Evolutionary conservation across 2,113 vertebrate genomes (phyloP).

Genomic region (Gorilla gorilla): DNA sequence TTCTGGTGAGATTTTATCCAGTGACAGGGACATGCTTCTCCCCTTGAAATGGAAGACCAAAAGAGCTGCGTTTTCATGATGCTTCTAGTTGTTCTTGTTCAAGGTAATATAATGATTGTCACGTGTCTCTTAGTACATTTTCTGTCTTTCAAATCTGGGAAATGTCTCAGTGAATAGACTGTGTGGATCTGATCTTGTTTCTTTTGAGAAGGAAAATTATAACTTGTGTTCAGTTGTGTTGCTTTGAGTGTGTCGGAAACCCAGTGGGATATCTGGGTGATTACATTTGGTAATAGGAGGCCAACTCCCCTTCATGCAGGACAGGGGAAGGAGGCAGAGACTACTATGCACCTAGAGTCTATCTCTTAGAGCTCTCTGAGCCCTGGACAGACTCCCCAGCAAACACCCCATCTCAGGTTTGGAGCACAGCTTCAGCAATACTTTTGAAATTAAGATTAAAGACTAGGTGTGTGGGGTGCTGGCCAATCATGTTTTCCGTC

Average conservation of each 20-base stretch:
- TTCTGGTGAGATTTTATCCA: not conserved
- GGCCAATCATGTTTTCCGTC: not conserved
- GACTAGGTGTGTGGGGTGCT: not conserved
- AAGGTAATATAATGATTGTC: not conserved
- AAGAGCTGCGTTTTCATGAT: not conserved
- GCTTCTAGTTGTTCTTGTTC: not conserved
- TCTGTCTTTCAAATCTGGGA: not conserved
- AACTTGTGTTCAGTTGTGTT: not conserved
- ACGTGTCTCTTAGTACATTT: not conserved
- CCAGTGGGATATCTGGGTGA: not conserved
- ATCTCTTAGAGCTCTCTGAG: not conserved
- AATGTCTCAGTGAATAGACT: not conserved
- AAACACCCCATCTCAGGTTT: not conserved
- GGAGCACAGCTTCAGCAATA: not conserved
- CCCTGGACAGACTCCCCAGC: not conserved
- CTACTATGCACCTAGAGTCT: not conserved
- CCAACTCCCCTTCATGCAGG: not conserved
- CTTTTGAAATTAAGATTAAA: conserved; percentile 23
- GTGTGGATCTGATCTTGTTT: not conserved
- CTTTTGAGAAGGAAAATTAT: not conserved
- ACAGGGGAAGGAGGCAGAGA: not conserved
- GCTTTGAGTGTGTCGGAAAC: not conserved
- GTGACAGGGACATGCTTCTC: not conserved
- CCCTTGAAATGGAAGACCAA: not conserved
- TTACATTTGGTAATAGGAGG: not conserved